Conservation (phyloP, 2,888 invertebrate genomes). For the Temnothorax rugatulus region DNA sequence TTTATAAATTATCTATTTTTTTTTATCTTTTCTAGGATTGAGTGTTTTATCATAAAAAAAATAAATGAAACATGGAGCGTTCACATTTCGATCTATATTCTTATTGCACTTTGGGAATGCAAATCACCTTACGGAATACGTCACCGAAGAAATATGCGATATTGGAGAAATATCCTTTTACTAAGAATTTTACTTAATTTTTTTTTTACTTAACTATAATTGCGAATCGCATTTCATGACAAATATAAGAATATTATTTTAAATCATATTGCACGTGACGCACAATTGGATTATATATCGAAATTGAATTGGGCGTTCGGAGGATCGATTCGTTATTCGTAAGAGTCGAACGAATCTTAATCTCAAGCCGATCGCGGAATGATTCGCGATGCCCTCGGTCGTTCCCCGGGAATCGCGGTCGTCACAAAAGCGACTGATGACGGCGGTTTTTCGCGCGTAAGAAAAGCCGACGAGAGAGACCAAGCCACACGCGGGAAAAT, state of each 20-base stretch:
- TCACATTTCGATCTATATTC: neutral
- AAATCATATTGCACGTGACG: neutral
- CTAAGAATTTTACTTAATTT: neutral
- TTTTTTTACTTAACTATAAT: neutral
- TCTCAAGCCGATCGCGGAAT: neutral
- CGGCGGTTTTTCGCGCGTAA: constrained; percentile 28
- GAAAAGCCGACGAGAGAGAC: constrained; percentile 24
- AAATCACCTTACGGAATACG: neutral
- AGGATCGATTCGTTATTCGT: neutral
- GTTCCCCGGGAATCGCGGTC: neutral
- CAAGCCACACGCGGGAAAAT: constrained; percentile 67
- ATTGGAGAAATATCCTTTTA: constrained; percentile 7
- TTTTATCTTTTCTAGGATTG: neutral
- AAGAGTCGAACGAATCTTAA: neutral
- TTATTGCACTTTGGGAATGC: neutral
- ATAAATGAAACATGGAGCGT: neutral
- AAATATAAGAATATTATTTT: neutral
- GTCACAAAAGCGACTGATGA: constrained; percentile 18
- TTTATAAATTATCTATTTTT: neutral
- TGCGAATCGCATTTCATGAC: neutral
- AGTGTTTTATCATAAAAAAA: neutral
- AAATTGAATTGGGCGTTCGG: neutral
- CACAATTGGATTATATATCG: neutral
- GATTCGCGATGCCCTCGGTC: neutral
- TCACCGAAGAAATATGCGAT: neutral